Evolutionary conservation across 2,888 invertebrate genomes (phyloP).

Genomic region (Eristalis tenax): DNA sequence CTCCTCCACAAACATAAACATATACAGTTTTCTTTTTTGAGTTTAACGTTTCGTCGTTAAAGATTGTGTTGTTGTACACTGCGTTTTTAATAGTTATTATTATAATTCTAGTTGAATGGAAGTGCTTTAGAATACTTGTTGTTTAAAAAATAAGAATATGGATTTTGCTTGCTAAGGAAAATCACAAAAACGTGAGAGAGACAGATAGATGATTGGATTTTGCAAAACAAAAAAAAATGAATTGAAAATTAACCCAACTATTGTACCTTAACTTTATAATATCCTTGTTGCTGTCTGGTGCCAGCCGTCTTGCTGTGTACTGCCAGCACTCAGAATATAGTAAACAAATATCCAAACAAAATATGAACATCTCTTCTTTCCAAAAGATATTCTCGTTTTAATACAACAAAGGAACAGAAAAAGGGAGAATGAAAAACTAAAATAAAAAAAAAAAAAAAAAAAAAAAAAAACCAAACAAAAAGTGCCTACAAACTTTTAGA

Average conservation of each 20-base stretch:
- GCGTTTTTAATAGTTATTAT: conserved; percentile 52
- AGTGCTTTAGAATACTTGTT: conserved; percentile 69
- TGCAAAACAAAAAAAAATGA: conserved; percentile 7
- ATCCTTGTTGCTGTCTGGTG: conserved; percentile 52
- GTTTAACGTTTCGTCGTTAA: conserved; percentile 45
- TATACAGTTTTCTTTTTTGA: conserved; percentile 32
- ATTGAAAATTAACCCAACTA: conserved; percentile 67
- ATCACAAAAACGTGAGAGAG: not conserved
- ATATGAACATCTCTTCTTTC: conserved; percentile 53
- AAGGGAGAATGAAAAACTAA: not conserved
- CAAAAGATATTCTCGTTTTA: conserved; percentile 59
- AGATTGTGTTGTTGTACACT: conserved; percentile 52
- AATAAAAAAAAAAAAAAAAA: conserved; percentile 33
- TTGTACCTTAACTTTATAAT: conserved; percentile 70
- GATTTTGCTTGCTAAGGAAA: conserved; percentile 39
- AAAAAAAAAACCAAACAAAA: conserved; percentile 66
- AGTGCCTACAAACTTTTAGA: conserved; percentile 66
- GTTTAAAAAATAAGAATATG: conserved; percentile 38
- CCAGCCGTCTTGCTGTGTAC: conserved; percentile 66
- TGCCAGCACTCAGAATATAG: conserved; percentile 23
- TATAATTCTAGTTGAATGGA: conserved; percentile 47
- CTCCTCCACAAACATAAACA: conserved; percentile 17
- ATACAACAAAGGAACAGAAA: conserved; percentile 26
- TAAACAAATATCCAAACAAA: conserved; percentile 38
- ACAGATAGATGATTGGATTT: conserved; percentile 57